Percentiles rank a stretch among this genome's conserved stretches.
Conservation (phyloP, 2,888 invertebrate species). For the Cataglyphis livida region DNA sequence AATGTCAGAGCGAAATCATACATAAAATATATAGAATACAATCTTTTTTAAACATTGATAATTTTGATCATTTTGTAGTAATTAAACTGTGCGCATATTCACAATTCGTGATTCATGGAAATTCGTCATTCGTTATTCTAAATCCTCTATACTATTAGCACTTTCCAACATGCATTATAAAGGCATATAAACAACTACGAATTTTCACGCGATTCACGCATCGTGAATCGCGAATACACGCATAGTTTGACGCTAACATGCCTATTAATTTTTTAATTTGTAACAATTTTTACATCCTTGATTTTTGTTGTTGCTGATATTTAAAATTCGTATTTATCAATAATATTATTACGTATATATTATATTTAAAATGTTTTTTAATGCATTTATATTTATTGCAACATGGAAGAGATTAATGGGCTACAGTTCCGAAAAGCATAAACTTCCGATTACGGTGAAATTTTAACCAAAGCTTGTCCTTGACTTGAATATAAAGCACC, state of each 20-base stretch:
- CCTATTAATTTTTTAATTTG: not conserved
- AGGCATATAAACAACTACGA: no score
- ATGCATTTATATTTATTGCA: not conserved
- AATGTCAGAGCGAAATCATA: not conserved
- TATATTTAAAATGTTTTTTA: not conserved
- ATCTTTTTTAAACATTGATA: constrained; percentile 1
- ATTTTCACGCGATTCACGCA: no score
- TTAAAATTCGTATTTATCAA: not conserved
- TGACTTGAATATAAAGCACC: no score
- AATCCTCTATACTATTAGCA: no score
- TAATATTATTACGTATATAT: not conserved
- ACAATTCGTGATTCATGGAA: no score
- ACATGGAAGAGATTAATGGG: not conserved
- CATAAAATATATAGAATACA: not conserved
- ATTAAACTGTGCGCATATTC: no score
- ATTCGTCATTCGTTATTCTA: no score
- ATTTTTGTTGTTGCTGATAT: not conserved
- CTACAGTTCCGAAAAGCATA: no score
- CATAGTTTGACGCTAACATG: not conserved
- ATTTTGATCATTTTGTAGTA: not conserved
- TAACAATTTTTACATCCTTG: not conserved
- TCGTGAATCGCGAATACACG: no score
- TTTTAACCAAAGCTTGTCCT: no score
- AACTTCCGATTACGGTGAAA: no score
- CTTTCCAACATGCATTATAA: no score